Percentiles rank a stretch among this genome's conserved stretches.
These are phyloP conservation scores for Lithodes maja DNA, from an alignment of 2,888 invertebrate species.

Conservation along the genomic window DNA sequence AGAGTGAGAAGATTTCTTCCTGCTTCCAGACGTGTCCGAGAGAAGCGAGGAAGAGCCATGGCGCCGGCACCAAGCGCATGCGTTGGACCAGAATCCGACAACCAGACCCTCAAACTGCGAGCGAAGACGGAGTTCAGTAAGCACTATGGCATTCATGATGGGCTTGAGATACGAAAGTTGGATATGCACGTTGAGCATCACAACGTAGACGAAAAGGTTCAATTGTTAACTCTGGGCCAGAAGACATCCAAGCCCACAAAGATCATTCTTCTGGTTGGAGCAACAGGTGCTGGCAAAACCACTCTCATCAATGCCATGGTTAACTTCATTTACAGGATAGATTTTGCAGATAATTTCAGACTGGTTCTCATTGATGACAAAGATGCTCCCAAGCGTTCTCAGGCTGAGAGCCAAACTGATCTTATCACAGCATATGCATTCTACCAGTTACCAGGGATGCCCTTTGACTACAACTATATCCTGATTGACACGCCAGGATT, in stretches of 20 bases:
- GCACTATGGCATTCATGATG: constrained; percentile 14
- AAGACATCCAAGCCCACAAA: constrained; percentile 39
- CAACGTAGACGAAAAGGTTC: constrained; percentile 37
- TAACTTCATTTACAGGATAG: constrained; percentile 60
- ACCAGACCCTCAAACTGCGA: constrained; percentile 9
- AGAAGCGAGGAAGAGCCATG: neutral
- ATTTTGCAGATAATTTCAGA: constrained; percentile 55
- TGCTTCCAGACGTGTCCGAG: constrained; percentile 9
- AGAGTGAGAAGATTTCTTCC: neutral
- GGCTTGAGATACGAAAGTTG: constrained; percentile 36
- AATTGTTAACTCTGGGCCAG: constrained; percentile 35
- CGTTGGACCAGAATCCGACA: neutral
- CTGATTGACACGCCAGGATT: constrained; percentile 67
- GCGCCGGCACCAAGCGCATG: neutral
- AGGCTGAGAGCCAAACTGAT: constrained; percentile 68
- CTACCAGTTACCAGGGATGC: constrained; percentile 46
- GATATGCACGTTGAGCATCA: constrained; percentile 42
- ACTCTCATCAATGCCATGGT: constrained; percentile 68
- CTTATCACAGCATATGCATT: constrained; percentile 67
- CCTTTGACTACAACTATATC: constrained; percentile 56
- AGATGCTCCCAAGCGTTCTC: constrained; percentile 46
- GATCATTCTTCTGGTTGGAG: constrained; percentile 57
- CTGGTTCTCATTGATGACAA: constrained; percentile 60
- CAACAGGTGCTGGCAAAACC: constrained; percentile 67
- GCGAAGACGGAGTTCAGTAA: constrained; percentile 27